phyloP scores from a whole-genome alignment of 1,140 invertebrate species.

The Ladona fulva region DNA sequence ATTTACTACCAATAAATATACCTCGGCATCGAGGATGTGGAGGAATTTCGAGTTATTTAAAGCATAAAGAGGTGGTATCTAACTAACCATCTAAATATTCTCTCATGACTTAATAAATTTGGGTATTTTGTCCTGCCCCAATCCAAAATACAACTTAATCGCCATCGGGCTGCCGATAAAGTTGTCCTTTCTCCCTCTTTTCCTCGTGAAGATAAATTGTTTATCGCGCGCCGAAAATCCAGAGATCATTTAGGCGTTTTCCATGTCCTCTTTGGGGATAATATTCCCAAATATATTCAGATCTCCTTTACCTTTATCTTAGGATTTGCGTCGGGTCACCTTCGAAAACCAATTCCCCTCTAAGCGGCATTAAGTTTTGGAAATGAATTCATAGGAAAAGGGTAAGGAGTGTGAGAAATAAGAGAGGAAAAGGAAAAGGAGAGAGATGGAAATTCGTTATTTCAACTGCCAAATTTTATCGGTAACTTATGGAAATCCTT shows the following conservation, averaged over 20 bases:
- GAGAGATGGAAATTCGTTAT: neutral
- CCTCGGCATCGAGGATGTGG: no score
- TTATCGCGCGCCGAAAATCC: neutral
- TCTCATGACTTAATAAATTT: no score
- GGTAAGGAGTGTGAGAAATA: neutral
- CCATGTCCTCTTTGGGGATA: neutral
- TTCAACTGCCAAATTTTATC: neutral
- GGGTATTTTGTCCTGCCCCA: no score
- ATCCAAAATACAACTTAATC: no score
- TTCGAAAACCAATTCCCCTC: neutral
- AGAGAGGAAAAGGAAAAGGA: neutral
- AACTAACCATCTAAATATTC: no score
- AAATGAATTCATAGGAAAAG: neutral
- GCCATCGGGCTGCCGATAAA: neutral
- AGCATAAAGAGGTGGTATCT: no score
- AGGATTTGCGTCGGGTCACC: neutral
- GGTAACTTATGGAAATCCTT: slow-evolving; percentile 1
- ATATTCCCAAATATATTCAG: slow-evolving; percentile 3
- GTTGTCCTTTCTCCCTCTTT: neutral
- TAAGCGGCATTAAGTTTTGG: neutral
- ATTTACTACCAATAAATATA: no score
- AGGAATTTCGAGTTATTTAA: no score
- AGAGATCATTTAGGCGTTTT: neutral
- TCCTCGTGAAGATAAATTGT: neutral
- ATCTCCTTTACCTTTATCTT: neutral